Percentiles rank a stretch among this genome's conserved stretches.
These are phyloP conservation scores for Tetragonula carbonaria DNA, from an alignment of 2,888 invertebrate species.

Conservation along the genomic window DNA sequence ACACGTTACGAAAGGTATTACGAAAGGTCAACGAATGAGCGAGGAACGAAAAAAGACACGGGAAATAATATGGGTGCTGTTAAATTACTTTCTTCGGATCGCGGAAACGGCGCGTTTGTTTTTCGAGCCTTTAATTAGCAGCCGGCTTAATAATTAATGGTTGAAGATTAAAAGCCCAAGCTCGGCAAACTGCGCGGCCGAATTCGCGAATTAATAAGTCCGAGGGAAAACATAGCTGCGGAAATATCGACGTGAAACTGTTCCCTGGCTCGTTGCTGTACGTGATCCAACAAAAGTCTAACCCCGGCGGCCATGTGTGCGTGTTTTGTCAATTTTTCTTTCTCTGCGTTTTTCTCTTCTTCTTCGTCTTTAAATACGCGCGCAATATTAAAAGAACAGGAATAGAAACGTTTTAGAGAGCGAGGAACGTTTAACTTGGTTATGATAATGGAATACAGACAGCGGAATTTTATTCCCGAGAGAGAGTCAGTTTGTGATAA, in stretches of 20 bases:
- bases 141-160: conserved; percentile 52
- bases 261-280: background rate
- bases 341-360: background rate
- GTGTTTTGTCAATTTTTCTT: background rate
- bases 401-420: no score
- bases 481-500: no score
- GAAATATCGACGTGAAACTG: conserved; percentile 43
- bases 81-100: conserved; percentile 49
- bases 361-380: background rate
- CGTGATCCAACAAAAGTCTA: background rate
- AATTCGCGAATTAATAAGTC: conserved; percentile 61
- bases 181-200: conserved; percentile 46
- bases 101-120: conserved; percentile 31
- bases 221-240: conserved; percentile 42
- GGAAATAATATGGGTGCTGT: conserved; percentile 27
- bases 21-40: background rate
- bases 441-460: no score
- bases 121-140: conserved; percentile 61
- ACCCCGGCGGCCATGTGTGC: background rate
- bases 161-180: conserved; percentile 51
- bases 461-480: background rate
- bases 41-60: background rate
- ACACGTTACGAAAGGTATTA: no score
- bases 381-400: background rate
- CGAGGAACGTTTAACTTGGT: no score